A percentile compares a stretch with the other conserved stretches of the same genome.
These are phyloP conservation scores for Myiagra hebetior DNA, from an alignment of 2,113 vertebrate species.

Conservation along the genomic window DNA sequence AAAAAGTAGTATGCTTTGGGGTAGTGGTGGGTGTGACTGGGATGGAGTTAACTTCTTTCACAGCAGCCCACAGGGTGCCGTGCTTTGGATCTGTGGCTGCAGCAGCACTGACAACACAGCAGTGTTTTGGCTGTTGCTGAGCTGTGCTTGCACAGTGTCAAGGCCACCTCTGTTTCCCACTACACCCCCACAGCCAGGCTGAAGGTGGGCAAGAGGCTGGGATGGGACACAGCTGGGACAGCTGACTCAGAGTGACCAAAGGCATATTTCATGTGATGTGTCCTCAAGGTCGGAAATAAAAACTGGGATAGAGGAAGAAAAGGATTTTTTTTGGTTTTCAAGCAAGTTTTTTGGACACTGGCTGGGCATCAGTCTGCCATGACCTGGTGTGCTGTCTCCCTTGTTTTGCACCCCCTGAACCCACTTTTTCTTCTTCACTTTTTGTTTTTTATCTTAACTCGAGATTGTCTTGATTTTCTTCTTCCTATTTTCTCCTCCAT, in stretches of 20 bases:
- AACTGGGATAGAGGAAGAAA: neutral
- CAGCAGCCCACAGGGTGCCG: rapidly evolving
- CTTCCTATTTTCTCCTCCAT: neutral
- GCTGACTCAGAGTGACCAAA: neutral
- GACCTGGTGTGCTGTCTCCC: neutral
- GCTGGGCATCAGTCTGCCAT: neutral
- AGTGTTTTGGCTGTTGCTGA: neutral
- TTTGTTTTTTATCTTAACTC: neutral
- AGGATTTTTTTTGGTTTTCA: neutral
- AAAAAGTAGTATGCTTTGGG: neutral
- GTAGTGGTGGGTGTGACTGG: neutral
- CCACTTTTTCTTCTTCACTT: neutral
- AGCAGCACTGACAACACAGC: neutral
- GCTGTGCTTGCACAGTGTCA: neutral
- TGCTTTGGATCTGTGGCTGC: neutral
- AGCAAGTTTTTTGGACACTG: neutral
- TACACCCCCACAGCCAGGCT: neutral
- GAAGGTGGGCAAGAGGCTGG: neutral
- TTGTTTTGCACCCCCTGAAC: rapidly evolving
- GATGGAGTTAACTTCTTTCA: neutral
- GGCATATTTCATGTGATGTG: neutral
- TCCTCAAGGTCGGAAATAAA: neutral
- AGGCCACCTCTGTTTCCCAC: neutral
- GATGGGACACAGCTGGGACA: neutral
- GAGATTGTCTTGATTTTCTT: neutral